Percentiles rank a stretch among this genome's conserved stretches.
Conservation (phyloP, 2,888 invertebrate species). For the Napeogenes sylphis region DNA sequence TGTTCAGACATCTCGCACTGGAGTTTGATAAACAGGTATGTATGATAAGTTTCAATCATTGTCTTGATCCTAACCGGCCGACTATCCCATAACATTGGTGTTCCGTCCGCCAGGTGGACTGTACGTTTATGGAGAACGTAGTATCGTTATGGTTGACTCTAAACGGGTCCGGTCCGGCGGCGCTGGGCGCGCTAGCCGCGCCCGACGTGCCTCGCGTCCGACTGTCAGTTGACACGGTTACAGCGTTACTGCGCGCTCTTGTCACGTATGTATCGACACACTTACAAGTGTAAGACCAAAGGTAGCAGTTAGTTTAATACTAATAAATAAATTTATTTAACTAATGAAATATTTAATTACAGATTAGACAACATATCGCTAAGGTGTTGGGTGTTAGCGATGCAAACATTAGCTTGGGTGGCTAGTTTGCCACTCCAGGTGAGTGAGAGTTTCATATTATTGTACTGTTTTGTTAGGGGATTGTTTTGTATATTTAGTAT, state of each 20-base stretch:
- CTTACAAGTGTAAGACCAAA: neutral
- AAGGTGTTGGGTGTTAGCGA: slow-evolving; percentile 88
- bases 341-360: slow-evolving; percentile 28
- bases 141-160: slow-evolving; percentile 92
- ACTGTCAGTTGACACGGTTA: slow-evolving; percentile 67
- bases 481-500: neutral
- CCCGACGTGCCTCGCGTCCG: slow-evolving; percentile 70
- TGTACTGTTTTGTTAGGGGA: neutral
- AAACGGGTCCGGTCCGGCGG: slow-evolving; percentile 79
- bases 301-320: no score
- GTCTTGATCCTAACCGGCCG: neutral
- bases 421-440: slow-evolving; percentile 77
- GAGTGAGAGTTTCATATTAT: slow-evolving; percentile 15
- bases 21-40: slow-evolving; percentile 69
- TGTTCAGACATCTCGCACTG: slow-evolving; percentile 71
- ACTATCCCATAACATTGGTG: neutral
- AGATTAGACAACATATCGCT: slow-evolving; percentile 66
- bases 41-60: neutral
- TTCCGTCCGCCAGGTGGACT: slow-evolving; percentile 75
- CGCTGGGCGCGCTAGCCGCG: slow-evolving; percentile 55
- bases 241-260: slow-evolving; percentile 56
- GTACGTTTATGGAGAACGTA: slow-evolving; percentile 88
- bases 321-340: no score
- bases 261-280: slow-evolving; percentile 46
- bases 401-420: slow-evolving; percentile 85